Evolutionary conservation across 30 jellyfish, hydroid and myxozoan species (phyloP).

Genomic region (Phacellophora camtschatica): DNA sequence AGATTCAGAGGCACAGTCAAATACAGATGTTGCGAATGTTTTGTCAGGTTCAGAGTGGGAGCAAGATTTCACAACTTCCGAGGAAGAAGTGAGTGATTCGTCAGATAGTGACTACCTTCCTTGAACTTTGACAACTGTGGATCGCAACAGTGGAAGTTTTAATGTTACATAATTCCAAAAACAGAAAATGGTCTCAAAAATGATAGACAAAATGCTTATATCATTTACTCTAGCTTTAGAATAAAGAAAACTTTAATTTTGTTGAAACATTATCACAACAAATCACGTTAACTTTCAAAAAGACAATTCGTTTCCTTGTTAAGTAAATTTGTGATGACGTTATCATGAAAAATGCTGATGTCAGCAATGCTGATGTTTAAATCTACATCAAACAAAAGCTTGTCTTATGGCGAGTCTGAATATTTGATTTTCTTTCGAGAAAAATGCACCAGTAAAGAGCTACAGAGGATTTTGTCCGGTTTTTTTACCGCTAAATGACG

Average conservation of each 20-base stretch:
- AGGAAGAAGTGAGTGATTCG: neutral
- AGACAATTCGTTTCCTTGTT: too few relatives aligned
- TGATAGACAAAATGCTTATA: neutral
- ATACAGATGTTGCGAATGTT: too few relatives aligned
- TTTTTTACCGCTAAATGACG: slow-evolving; percentile 20
- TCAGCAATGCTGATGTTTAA: slow-evolving; percentile 13
- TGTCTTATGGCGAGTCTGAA: slow-evolving; percentile 6
- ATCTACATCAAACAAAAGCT: slow-evolving; percentile 11
- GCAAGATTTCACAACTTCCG: neutral
- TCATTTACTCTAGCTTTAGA: neutral
- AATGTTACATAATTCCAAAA: neutral
- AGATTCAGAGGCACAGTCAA: slow-evolving; percentile 13
- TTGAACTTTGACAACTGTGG: neutral
- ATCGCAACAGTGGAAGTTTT: neutral
- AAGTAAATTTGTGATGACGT: slow-evolving; percentile 10
- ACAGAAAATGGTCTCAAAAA: neutral
- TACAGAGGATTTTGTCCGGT: slow-evolving; percentile 24
- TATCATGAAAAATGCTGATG: slow-evolving; percentile 3
- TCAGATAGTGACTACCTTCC: slow-evolving; percentile 6
- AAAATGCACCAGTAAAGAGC: slow-evolving; percentile 5
- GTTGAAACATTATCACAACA: too few relatives aligned
- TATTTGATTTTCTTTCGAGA: slow-evolving; percentile 3
- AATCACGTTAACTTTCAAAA: too few relatives aligned
- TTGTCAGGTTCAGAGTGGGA: neutral
- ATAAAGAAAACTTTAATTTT: neutral